Evolutionary conservation across 1,140 invertebrate species (phyloP), one percentile per base, ranked within the genome.

Genomic region (Pteromalus puparum): DNA sequence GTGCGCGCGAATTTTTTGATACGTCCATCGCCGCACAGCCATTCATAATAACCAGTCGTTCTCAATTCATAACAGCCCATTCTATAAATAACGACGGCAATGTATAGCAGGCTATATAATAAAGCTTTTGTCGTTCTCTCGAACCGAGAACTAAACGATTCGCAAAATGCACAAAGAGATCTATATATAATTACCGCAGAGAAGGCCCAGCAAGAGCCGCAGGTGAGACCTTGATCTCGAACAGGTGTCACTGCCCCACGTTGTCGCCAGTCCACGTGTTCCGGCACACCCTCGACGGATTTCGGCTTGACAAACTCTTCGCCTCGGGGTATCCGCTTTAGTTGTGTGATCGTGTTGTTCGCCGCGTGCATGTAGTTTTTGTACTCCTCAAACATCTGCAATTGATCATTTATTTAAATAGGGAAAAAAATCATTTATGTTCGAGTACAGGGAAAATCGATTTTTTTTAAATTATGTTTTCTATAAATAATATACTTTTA

Each of bases 201-300:
- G 94, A 99, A 99, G 82, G 98, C 95, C 98, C 98, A 99, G 93
- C 98, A 99, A 7, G 97, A 98, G 84, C 98, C 98, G 93, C 98
- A 99, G 4, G 12, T 74, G 89, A 96, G 95, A 61, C 96, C 97
- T 94, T 99, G 98, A 94, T 99, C 96, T 93, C 99, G 99, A 53
- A 99, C 95, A 2, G 94, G 94, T 28, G 98, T 99, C 18, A 99
- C 98, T 85, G 97, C 97, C 48, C 98, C 98, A 83, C 96, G 92
- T 73, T 94, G 89, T 88, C 97, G 95, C 98, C 98, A 99, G 93
- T 99, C 98, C 81, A 99, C 95, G 10, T 91, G 85, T 21, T 94
- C 92, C 12, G 97, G 97, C 61, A 98, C 61, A 81, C 94, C 90
- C 28, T 97, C 95, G 93, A 97, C 95, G 18, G 95, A 95, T 3